These are phyloP conservation scores for Odontophorus gujanensis DNA, from an alignment of 2,113 vertebrate species.

Conservation along the genomic window DNA sequence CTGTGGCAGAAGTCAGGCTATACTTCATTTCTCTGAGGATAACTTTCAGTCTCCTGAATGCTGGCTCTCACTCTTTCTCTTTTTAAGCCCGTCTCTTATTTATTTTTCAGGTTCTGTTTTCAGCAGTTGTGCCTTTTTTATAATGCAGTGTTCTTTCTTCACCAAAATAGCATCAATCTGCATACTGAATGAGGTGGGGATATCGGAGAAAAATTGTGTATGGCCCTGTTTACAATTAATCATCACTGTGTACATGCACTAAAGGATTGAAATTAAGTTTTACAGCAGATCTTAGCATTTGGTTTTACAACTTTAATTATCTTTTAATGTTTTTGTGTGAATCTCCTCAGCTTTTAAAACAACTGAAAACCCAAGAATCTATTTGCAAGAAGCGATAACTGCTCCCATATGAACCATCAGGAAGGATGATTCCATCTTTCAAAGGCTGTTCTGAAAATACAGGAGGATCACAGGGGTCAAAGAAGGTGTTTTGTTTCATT, in stretches of 20 bases:
- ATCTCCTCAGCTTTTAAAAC: not conserved
- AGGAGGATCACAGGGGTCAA: not conserved
- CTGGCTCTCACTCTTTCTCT: not conserved
- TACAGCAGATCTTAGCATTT: not conserved
- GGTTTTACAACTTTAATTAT: not conserved
- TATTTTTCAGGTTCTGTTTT: not conserved
- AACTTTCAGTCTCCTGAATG: not conserved
- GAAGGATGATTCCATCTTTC: not conserved
- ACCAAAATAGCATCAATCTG: not conserved
- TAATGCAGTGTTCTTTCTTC: not conserved
- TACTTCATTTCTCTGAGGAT: not conserved
- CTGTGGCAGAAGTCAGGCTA: not conserved
- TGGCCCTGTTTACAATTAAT: not conserved
- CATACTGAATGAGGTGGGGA: not conserved
- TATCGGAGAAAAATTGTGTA: not conserved
- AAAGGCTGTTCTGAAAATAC: not conserved
- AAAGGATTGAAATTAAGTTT: not conserved
- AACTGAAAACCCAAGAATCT: not conserved
- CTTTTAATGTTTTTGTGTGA: not conserved
- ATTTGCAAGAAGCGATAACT: not conserved
- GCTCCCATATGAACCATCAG: not conserved
- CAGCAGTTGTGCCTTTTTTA: not conserved
- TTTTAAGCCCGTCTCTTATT: not conserved
- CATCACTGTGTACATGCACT: not conserved
- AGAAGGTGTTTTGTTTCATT: not conserved